Base-by-base conservation (phyloP, 35 echinoderm and acorn worm genomes). In the Lytechinus pictus region DNA sequence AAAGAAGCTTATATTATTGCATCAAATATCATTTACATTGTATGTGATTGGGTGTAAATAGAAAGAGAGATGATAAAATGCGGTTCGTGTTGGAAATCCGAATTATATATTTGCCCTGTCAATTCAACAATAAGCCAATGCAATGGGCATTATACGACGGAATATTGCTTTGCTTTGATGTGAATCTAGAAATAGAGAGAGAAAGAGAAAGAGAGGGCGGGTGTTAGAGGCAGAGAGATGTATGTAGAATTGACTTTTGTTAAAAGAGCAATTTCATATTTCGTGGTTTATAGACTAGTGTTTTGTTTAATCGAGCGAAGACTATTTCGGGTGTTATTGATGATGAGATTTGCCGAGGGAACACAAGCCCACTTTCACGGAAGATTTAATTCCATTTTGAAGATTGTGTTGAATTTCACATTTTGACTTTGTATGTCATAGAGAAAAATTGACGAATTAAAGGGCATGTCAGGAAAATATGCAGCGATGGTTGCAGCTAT, bases 251-350 rank as follows among this genome's bases (percentile, higher is more conserved):
- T 79, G 66, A 79, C 66, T 79, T 79, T 79, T 79, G 66, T 79
- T 79, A 24, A 16, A 16, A 79, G 66, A 24, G 66, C 19, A 79
- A 79, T 79, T 79, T 79, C 66, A 79, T 79, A 79, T 79, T 79
- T 79, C 66, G 66, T 79, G 66, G 66, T 79, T 79, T 79, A 79
- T 79, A 79, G 66, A 19, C 28, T 55, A 10, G 92, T 54, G 92
- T 93, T 93, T 33, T 93, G 92, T 57, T 54, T 93, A 93, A 93
- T 93, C 52, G 92, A 93, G 92, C 92, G 92, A 54, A 6, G 53
- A 93, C 8, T 79, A 27, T 79, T 79, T 79, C 66, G 66, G 33
- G 19, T 24, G 14, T 79, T 79, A 79, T 79, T 79, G 19, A 79
- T 79, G 21, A 79, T 79, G 66, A 79, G 66, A 79, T 79, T 79